Evolutionary conservation across 1,140 invertebrate species (phyloP).

Genomic region (Listronotus bonariensis): DNA sequence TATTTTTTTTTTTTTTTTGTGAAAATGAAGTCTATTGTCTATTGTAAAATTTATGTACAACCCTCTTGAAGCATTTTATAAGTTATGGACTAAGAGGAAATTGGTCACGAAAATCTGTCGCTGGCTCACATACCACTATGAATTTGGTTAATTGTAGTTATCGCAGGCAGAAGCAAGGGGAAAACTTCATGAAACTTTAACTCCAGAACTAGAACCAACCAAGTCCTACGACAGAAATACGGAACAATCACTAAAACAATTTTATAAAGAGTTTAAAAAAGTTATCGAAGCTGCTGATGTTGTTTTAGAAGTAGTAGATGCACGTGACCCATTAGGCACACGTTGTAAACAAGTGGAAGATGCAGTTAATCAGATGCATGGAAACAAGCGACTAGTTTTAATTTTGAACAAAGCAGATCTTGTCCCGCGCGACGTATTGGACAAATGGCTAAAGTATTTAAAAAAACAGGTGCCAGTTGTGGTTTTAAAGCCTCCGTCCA

Average conservation of each 20-base stretch:
- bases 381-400: slow-evolving; percentile 87
- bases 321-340: slow-evolving; percentile 78
- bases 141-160: too few relatives aligned
- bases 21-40: too few relatives aligned
- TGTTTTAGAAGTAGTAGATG: slow-evolving; percentile 93
- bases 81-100: too few relatives aligned
- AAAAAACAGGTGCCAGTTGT: slow-evolving; percentile 79
- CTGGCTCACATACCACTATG: too few relatives aligned
- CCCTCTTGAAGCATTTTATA: too few relatives aligned
- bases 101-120: too few relatives aligned
- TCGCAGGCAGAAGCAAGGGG: slow-evolving; percentile 71
- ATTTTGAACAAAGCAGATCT: slow-evolving; percentile 84
- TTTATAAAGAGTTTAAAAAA: slow-evolving; percentile 81
- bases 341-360: slow-evolving; percentile 85
- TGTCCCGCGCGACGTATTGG: slow-evolving; percentile 90
- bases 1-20: too few relatives aligned
- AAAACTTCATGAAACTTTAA: slow-evolving; percentile 65
- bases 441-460: slow-evolving; percentile 91
- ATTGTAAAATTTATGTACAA: too few relatives aligned
- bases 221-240: slow-evolving; percentile 60
- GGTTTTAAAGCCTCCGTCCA: slow-evolving; percentile 96
- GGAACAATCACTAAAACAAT: slow-evolving; percentile 77
- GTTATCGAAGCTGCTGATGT: slow-evolving; percentile 93
- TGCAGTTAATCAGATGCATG: slow-evolving; percentile 71
- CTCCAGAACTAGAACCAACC: slow-evolving; percentile 52